Percentiles rank a stretch among this genome's conserved stretches.
phyloP scores from a whole-genome alignment of 2,888 invertebrate genomes.

The Hydroisotoma schaefferi region DNA sequence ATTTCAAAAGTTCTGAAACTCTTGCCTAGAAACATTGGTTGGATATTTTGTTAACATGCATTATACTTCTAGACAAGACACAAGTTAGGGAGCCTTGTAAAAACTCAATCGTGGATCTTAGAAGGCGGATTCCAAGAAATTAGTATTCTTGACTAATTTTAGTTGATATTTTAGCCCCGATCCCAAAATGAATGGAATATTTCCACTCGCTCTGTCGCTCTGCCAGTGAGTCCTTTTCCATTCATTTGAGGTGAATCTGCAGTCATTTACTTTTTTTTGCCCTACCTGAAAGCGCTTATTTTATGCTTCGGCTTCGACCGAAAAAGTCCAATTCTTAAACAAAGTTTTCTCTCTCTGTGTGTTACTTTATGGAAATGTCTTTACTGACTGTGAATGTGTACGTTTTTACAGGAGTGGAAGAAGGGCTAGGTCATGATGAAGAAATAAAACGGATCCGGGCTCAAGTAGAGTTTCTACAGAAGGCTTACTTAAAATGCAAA shows the following conservation, averaged over 20 bases:
- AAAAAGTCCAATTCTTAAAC: too few species aligned
- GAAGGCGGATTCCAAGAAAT: background rate
- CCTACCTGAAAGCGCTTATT: too few species aligned
- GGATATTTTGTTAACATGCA: conserved; percentile 10
- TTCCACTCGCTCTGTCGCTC: too few species aligned
- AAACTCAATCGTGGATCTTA: too few species aligned
- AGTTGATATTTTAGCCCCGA: conserved; percentile 1
- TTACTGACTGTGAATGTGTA: conserved; percentile 2
- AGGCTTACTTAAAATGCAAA: conserved; percentile 45
- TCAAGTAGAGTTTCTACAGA: conserved; percentile 40
- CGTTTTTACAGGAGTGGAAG: conserved; percentile 39
- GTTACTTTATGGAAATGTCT: too few species aligned
- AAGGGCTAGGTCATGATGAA: conserved; percentile 40
- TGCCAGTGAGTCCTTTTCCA: too few species aligned
- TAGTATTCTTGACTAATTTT: conserved; percentile 9
- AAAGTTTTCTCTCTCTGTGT: background rate
- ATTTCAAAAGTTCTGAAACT: too few species aligned
- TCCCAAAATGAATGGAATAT: too few species aligned
- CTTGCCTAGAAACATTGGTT: too few species aligned
- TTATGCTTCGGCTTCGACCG: too few species aligned
- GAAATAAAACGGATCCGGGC: conserved; percentile 43
- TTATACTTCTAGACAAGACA: conserved; percentile 1
- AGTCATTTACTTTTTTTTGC: too few species aligned
- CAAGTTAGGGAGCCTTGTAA: conserved; percentile 7
- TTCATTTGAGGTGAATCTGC: too few species aligned